These are phyloP conservation scores for Syrista parreyssii DNA, from an alignment of 2,888 invertebrate genomes.

Conservation along the genomic window DNA sequence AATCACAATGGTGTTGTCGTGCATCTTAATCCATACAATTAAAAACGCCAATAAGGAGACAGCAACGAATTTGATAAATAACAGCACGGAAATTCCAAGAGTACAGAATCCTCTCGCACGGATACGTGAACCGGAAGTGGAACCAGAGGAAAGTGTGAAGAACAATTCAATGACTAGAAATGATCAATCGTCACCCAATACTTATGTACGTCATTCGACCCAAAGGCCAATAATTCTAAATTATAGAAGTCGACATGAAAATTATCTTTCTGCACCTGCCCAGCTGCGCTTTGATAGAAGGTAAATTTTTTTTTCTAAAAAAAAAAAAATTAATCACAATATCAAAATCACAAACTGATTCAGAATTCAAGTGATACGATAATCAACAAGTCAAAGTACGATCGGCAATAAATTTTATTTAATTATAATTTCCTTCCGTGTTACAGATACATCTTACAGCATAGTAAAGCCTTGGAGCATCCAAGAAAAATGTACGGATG, in stretches of 20 bases:
- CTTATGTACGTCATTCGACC: background rate
- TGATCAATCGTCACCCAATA: background rate
- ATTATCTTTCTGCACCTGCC: background rate
- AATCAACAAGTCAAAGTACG: background rate
- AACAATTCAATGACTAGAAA: background rate
- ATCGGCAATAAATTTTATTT: background rate
- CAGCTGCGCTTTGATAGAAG: background rate
- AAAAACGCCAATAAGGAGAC: background rate
- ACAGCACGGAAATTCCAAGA: background rate
- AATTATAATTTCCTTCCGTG: background rate
- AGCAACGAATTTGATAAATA: background rate
- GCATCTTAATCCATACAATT: background rate
- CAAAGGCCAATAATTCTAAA: background rate
- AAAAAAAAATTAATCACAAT: background rate
- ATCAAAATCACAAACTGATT: background rate
- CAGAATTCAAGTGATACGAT: background rate
- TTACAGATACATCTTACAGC: background rate
- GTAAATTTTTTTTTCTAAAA: background rate
- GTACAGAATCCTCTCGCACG: background rate
- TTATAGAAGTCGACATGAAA: background rate
- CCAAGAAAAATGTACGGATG: background rate
- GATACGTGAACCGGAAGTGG: background rate
- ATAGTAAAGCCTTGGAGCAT: background rate
- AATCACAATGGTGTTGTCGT: background rate
- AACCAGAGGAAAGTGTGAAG: background rate